These are phyloP conservation scores for Archocentrus centrarchus DNA, from an alignment of 2,113 vertebrate genomes.

Conservation along the genomic window DNA sequence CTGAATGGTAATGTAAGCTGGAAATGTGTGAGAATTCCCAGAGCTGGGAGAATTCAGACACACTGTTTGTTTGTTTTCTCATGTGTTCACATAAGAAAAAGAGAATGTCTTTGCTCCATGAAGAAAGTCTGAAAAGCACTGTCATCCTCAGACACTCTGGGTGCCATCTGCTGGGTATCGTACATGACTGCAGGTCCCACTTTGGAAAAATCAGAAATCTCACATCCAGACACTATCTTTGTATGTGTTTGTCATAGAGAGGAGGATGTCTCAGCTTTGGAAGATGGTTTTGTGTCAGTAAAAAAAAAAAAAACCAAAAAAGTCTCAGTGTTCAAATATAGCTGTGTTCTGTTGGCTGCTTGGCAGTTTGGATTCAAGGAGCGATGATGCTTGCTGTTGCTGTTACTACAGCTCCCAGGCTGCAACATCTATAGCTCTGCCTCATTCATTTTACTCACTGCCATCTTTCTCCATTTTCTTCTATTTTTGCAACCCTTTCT, in stretches of 20 bases:
- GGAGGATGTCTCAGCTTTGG: slow-evolving; percentile 5
- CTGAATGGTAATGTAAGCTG: not conserved
- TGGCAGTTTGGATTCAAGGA: slow-evolving; percentile 6
- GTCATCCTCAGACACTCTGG: slow-evolving; percentile 35
- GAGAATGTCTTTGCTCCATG: not conserved
- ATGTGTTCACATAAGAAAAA: not conserved
- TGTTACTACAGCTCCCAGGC: slow-evolving; percentile 6
- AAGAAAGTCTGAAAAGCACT: slow-evolving; percentile 20
- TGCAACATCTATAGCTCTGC: not conserved
- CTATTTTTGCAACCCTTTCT: slow-evolving; percentile 31
- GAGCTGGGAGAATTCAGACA: slow-evolving; percentile 6
- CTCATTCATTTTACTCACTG: slow-evolving; percentile 20
- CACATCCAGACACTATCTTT: slow-evolving; percentile 4
- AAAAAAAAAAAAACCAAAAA: slow-evolving; percentile 7
- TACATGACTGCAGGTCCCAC: slow-evolving; percentile 38
- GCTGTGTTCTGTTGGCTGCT: not conserved
- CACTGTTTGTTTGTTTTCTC: not conserved
- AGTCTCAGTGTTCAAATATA: slow-evolving; percentile 6
- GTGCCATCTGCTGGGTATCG: slow-evolving; percentile 68
- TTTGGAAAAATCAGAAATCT: slow-evolving; percentile 7
- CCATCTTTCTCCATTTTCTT: not conserved
- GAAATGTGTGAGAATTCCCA: not conserved
- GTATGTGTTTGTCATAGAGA: slow-evolving; percentile 27
- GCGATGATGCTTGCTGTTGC: not conserved
- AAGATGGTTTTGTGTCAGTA: slow-evolving; percentile 6